These are phyloP conservation scores for Saiga tatarica DNA, from an alignment of 2,113 vertebrate genomes.

Conservation along the genomic window DNA sequence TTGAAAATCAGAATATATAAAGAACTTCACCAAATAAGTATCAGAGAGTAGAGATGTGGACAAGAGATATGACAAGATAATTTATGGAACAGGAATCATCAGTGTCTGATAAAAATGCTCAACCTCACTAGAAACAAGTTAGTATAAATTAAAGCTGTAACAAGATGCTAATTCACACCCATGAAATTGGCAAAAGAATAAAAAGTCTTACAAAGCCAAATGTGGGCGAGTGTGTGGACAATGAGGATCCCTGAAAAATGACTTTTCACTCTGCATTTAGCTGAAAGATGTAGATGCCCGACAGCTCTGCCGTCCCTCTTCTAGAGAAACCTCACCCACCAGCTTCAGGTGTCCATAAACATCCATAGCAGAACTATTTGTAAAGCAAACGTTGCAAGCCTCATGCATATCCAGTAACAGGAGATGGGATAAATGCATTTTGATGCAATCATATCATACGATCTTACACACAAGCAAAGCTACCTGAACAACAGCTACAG, in stretches of 20 bases:
- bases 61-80: not conserved
- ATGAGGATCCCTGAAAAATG: not conserved
- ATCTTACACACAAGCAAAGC: not conserved
- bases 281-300: fast-evolving
- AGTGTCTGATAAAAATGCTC: not conserved
- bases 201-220: not conserved
- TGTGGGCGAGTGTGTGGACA: not conserved
- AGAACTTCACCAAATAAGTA: not conserved
- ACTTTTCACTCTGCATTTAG: not conserved
- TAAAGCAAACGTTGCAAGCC: not conserved
- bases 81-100: not conserved
- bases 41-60: not conserved
- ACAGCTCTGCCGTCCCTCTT: fast-evolving
- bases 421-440: not conserved
- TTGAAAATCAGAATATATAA: not conserved
- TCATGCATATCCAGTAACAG: not conserved
- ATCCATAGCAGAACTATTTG: not conserved
- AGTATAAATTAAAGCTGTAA: not conserved
- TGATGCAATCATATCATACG: not conserved
- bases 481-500: not conserved
- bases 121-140: not conserved
- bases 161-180: not conserved
- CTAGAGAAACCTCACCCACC: not conserved
- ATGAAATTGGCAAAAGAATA: not conserved
- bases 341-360: not conserved